Conservation (phyloP, 1,140 invertebrate genomes). For the Listronotus bonariensis region DNA sequence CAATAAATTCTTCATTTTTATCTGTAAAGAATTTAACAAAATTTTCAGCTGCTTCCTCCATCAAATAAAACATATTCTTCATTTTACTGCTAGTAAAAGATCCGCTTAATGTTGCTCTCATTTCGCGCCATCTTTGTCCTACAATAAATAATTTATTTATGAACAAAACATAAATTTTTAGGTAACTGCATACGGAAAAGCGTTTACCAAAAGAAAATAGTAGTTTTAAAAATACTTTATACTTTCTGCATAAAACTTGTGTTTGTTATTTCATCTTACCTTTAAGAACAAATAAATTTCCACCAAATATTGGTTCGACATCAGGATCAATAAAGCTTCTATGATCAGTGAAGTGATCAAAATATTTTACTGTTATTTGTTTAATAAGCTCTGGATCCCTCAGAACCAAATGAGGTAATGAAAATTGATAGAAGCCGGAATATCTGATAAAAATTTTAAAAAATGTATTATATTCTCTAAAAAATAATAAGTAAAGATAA, state of each 20-base stretch:
- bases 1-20: no score
- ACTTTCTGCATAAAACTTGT: no score
- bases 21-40: conserved; percentile 28
- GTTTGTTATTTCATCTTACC: background rate
- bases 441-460: background rate
- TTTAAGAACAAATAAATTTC: conserved; percentile 4
- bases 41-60: conserved; percentile 43
- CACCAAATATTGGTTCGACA: background rate
- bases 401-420: background rate
- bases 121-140: conserved; percentile 53
- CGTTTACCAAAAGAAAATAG: no score
- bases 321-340: background rate
- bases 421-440: background rate
- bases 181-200: no score
- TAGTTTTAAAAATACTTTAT: no score
- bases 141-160: background rate
- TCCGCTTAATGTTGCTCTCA: conserved; percentile 53
- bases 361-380: conserved; percentile 1
- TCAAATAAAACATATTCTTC: conserved; percentile 50
- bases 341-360: conserved; percentile 4
- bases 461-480: no score
- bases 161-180: background rate
- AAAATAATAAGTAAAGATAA: no score
- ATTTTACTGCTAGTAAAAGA: conserved; percentile 55
- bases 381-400: conserved; percentile 2